Evolutionary conservation across 37 sponge, comb jelly and placozoan genomes (phyloP), one percentile per base, ranked within the genome.

Genomic region (Haliclona indistincta): DNA sequence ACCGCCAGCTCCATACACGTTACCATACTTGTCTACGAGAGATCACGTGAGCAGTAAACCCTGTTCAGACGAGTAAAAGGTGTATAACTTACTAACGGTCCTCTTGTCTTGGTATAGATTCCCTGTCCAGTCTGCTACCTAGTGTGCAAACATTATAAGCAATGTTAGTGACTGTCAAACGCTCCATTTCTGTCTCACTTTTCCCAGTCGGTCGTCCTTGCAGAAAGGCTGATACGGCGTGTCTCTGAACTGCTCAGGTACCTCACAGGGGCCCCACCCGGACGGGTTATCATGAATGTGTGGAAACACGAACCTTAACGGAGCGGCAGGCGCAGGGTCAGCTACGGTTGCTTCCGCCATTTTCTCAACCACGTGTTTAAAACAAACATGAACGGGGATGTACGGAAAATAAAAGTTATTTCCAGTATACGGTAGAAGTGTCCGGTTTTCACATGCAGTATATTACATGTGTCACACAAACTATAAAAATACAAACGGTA

Each of bases 151-250:
- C 23, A n/a, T n/a, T n/a, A n/a, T 77, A 34, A 38, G 15, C 15
- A 54, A 35, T 2, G 54, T 36, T 38, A 34, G 23, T 29, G 69
- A 28, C 2, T 2, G 19, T 3, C 13, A 47, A 47, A 25, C 11
- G 11, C 7, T 25, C n/a, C 26, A 58, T 58, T 58, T n/a, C 60
- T 58, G 60, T 63, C 64, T 61, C 34, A 97, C 98, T 84, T 97
- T 94, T 20, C 98, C 98, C 54, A 97, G 67, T 33, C 89, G 56
- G 66, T 97, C 98, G 11, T 80, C 85, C 73, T 97, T 97, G 75
- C 89, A 88, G 82, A 94, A 97, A 30, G 95, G 98, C 63, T 97
- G 98, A 60, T 97, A 97, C 2, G 98, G 98, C 0, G 82, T 86
- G 55, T 97, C 97, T 63, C 80, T 84, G 74, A 94, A 97, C 64